Base-by-base conservation (phyloP, 92 coral and sea anemone species). In the Heliopora coerulea region DNA sequence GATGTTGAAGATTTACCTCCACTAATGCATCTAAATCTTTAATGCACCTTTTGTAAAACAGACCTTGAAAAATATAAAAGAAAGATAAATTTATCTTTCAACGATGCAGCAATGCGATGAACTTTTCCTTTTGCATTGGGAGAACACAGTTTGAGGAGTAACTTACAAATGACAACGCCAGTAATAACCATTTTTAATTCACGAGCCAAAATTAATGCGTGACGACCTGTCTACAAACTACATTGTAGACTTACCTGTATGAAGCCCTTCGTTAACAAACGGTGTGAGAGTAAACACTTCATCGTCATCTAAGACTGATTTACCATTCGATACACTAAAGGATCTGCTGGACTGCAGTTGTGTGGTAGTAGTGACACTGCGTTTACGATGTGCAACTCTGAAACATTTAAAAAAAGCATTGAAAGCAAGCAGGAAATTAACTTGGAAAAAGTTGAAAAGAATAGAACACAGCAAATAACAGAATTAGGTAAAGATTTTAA, bases 181-280 rank as follows among this genome's bases (percentile, higher is more conserved):
- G n/a, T n/a, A n/a, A n/a, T n/a, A n/a, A n/a, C n/a, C n/a, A n/a
- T n/a, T n/a, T n/a, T n/a, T n/a, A n/a, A n/a, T n/a, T n/a, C n/a
- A n/a, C n/a, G n/a, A n/a, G n/a, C n/a, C n/a, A 87, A 7, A 67
- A 81, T 14, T 66, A 79, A 46, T 81, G 58, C n/a, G 56, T 57
- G 21, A 29, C 27, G 13, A 49, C 25, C 42, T 13, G 24, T 42
- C 29, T 27, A 87, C n/a, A 56, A 80, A 84, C 67, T 81, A 52
- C 18, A 88, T 85, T 87, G 21, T 3, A 49, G 34, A 32, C 73
- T 9, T 65, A 91, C 97, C 96, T 65, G 86, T 89, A 49, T 82
- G 79, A 11, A 93, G 61, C 18, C 98, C 98, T 62, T 87, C 96
- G 13, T 29, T 62, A 4, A 81, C 68, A 49, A 93, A 93, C 10